phyloP scores from a whole-genome alignment of 2,113 vertebrate species.

The Centropristis striata region DNA sequence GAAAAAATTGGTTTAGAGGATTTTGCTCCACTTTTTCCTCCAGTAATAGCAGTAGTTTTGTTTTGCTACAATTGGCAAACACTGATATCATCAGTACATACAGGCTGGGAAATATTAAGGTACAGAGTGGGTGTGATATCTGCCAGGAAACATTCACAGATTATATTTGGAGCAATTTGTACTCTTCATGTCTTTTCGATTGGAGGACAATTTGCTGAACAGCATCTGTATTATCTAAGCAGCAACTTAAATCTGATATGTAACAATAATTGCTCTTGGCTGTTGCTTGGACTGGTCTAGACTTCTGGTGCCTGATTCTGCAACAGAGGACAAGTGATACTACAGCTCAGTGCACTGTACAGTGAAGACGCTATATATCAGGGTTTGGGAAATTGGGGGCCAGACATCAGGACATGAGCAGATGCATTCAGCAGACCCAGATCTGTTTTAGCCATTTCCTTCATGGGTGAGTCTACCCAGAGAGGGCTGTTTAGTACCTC shows the following conservation, averaged over 20 bases:
- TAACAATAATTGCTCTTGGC: constrained; percentile 18
- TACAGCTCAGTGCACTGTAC: neutral
- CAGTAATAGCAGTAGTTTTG: neutral
- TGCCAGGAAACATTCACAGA: constrained; percentile 17
- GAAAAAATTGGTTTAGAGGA: neutral
- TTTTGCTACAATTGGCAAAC: constrained; percentile 24
- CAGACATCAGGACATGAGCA: constrained; percentile 30
- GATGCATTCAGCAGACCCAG: constrained; percentile 62
- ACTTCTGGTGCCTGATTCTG: constrained; percentile 36
- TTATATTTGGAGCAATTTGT: neutral
- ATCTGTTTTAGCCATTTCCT: constrained; percentile 75
- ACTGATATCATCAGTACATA: constrained; percentile 34
- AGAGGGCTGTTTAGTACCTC: constrained; percentile 1
- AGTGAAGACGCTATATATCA: constrained; percentile 26
- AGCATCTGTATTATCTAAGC: constrained; percentile 23
- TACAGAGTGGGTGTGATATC: constrained; percentile 1
- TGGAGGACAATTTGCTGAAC: constrained; percentile 9
- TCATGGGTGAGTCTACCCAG: constrained; percentile 2
- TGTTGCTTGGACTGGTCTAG: neutral
- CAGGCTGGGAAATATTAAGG: constrained; percentile 15
- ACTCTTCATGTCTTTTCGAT: constrained; percentile 14
- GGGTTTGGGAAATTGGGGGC: neutral
- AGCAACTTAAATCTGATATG: constrained; percentile 36
- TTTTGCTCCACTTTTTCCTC: neutral
- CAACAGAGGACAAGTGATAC: constrained; percentile 11